A percentile compares a stretch with the other conserved stretches of the same genome.
phyloP scores from a whole-genome alignment of 2,888 invertebrate genomes.

The Alloscopus bannaensis region DNA sequence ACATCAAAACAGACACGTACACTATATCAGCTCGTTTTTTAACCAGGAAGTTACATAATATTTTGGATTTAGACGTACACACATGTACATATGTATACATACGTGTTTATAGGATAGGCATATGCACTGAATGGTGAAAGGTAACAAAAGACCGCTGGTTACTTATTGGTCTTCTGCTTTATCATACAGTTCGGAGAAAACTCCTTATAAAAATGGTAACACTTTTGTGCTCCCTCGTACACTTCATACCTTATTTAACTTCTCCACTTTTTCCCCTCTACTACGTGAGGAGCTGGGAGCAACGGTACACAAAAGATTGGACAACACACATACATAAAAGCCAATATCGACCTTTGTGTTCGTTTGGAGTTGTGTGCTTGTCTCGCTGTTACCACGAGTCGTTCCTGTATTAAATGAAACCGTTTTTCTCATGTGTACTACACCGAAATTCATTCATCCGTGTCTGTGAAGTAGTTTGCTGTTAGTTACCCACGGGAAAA shows the following conservation, averaged over 20 bases:
- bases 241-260: conserved; percentile 49
- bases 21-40: too few relatives aligned
- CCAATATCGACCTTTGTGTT: too few relatives aligned
- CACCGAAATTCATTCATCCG: conserved; percentile 19
- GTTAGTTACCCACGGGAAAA: conserved; percentile 41
- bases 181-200: conserved; percentile 11
- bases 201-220: background rate
- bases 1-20: too few relatives aligned
- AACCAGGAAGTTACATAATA: too few relatives aligned
- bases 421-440: conserved; percentile 2
- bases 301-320: too few relatives aligned
- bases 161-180: background rate
- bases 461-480: conserved; percentile 33
- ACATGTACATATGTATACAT: background rate
- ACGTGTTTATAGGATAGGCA: background rate
- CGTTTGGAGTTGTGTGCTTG: too few relatives aligned
- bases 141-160: conserved; percentile 12
- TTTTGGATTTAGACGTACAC: conserved; percentile 23
- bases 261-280: conserved; percentile 17
- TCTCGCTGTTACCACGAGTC: too few relatives aligned
- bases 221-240: conserved; percentile 5
- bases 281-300: too few relatives aligned
- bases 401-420: background rate
- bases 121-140: too few relatives aligned
- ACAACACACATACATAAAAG: too few relatives aligned